Evolutionary conservation across 1,140 invertebrate genomes (phyloP), one percentile per base, ranked within the genome.

Genomic region (Eubasilissa regina): DNA sequence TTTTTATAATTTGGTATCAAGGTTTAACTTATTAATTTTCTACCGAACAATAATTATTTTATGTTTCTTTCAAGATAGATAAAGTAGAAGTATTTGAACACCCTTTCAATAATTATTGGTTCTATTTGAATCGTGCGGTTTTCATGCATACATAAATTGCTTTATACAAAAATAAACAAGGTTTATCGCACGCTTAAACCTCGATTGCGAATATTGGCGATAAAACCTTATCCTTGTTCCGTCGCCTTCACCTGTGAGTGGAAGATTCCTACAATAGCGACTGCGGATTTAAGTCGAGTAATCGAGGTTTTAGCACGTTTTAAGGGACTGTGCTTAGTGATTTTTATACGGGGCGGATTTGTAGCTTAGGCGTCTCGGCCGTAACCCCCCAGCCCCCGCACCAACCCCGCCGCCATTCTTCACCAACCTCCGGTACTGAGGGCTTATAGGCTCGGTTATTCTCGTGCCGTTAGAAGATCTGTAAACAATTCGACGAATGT

Each of bases 281-380:
- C 44, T 70, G 64, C 79, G 74, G 79, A 60, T 80, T 80, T 80
- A 80, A 77, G 75, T 81, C 80, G 60, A 78, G 76, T 81, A 81
- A 81, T 78, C 80, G 76, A 68, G 77, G 76, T 81, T 81, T 81
- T 78, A 81, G 79, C 79, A 80, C 79, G 79, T 80, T 80, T 80
- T 80, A 80, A 80, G 75, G 79, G 79, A 80, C 79, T 74, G 75
- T 73, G 75, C 76, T 81, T 73, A 81, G 80, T 81, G 80, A 81
- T 81, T 81, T 81, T 82, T 82, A 82, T 79, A 77, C 73, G 77
- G 70, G 70, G 73, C 17, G 80, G 78, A 77, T 80, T 82, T 82
- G 66, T 68, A 56, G 58, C 53, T 43, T 43, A 56, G 74, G 48
- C 68, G 44, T 47, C 53, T 70, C 45, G 72, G 73, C 45, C 76